A percentile compares a stretch with the other conserved stretches of the same genome.
These are phyloP conservation scores for Anomalospiza imberbis DNA, from an alignment of 2,797 vertebrate genomes.

Conservation along the genomic window DNA sequence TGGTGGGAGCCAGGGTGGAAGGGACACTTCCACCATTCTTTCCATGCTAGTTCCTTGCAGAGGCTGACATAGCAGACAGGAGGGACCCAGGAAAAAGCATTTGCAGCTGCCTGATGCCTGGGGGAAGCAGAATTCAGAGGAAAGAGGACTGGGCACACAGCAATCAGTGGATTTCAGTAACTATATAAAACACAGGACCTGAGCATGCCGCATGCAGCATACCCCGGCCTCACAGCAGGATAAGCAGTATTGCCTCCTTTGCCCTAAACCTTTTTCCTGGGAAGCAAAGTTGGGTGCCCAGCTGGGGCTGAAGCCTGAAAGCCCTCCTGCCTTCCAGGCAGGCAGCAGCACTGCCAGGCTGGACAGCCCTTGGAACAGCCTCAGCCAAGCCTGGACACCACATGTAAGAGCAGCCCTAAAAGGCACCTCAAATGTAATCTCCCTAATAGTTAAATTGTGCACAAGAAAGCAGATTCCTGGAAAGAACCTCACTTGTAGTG, in stretches of 20 bases:
- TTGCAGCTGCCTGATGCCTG: not conserved
- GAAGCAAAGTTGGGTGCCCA: not conserved
- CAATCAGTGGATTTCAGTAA: not conserved
- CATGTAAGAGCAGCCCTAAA: fast-evolving
- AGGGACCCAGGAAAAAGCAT: fast-evolving
- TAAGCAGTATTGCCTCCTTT: not conserved
- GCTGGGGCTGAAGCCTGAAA: not conserved
- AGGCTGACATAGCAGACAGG: not conserved
- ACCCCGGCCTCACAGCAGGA: not conserved
- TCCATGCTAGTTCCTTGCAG: not conserved
- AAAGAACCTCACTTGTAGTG: not conserved
- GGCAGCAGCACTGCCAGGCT: not conserved
- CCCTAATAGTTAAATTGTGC: not conserved
- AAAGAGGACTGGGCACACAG: not conserved
- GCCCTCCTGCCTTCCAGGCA: not conserved
- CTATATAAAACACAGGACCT: fast-evolving
- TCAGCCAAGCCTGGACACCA: not conserved
- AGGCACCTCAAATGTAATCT: not conserved
- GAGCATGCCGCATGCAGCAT: fast-evolving
- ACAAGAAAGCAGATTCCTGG: not conserved
- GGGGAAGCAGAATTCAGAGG: not conserved
- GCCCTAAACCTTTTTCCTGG: not conserved
- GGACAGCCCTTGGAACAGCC: not conserved
- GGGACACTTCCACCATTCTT: not conserved
- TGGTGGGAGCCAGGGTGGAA: not conserved